Base-by-base conservation (phyloP, 2,797 vertebrate species). In the Champsocephalus esox region DNA sequence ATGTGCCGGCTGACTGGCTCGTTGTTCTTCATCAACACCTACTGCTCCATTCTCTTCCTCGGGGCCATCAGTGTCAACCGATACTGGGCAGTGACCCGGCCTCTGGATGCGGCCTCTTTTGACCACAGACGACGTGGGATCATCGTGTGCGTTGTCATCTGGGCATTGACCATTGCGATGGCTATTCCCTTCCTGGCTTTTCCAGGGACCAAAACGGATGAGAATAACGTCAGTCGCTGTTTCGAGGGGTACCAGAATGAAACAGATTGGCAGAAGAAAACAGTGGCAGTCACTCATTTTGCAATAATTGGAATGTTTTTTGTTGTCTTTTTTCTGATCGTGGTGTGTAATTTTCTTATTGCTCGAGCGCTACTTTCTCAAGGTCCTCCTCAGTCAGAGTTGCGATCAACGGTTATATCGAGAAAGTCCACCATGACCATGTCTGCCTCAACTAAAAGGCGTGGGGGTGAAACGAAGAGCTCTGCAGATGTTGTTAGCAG, bases 21-120 rank as follows among this genome's bases (percentile, higher is more conserved):
- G 0, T 80, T 98, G 9, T 99, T 98, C 89, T 99, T 97, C 66
- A 96, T 99, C 85, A 99, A 99, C 77, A 97, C 93, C 7, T 99
- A 99, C 64, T 92, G 96, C 77, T 97, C 96, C 2, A 92, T 99
- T 66, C 92, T 97, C 66, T 99, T 99, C 88, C 95, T 99, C 9
- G 92, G 88, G 0, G 96, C 96, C 79, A 99, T 99, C 87, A 98
- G 97, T 1, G 90, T 97, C 69, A 99, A 98, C 85, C 95, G 98
- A n/a, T 99, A 94, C 92, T 97, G 97, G 93, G 97, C 97, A 0
- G 96, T 99, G 55, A 96, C 96, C 0, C 89, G 72, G 50, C 98
- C 98, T 10, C 94, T 99, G 54, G 93, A 95, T 34, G 95, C 95
- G 0, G 96, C 95, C 46, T 96, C 96, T 5, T 94, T 95, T 0